Base-by-base conservation (phyloP, 1,140 invertebrate genomes). In the Orius insidiosus region DNA sequence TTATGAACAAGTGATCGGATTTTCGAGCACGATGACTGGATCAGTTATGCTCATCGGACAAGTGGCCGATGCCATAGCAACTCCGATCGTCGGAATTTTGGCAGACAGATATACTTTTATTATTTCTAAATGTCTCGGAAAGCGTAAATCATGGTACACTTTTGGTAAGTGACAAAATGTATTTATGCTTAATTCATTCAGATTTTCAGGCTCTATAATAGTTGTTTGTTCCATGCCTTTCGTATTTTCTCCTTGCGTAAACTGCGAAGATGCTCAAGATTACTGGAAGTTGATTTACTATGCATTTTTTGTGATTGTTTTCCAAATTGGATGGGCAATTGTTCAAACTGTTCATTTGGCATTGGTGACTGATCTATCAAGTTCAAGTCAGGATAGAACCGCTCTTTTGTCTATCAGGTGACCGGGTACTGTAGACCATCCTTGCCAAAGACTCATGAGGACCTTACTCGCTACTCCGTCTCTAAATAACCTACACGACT, bases 241-340 rank as follows among this genome's bases (percentile, higher is more conserved):
- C 59, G 79, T 95, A 56, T 96, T 94, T 63, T 74, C 76, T 7
- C 68, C 72, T 41, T 94, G 87, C 58, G 62, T 89, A 49, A 68
- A 69, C 24, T 90, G 86, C 60, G 60, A 71, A 46, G 54, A 65
- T 48, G 57, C 56, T 7, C 67, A 72, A 53, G 66, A 79, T 54
- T 79, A 73, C 69, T 76, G 78, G 1, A 76, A 87, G 62, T 68
- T 95, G 54, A 64, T 85, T 50, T 96, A 95, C 63, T 96, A 85
- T 66, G 70, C 74, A 24, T 72, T 83, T 33, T 95, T 96, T 65
- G 84, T 96, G 33, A 65, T 85, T 36, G 77, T 96, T 52, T 96
- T 96, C 65, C 93, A 97, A 74, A 86, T 95, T 63, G 92, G 92
- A 16, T 96, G 93, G 92, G 90, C 90, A 3, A 65, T 81, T 8